Evolutionary conservation across 23 tunicate genomes (phyloP).

Genomic region (Halocynthia aurantium): DNA sequence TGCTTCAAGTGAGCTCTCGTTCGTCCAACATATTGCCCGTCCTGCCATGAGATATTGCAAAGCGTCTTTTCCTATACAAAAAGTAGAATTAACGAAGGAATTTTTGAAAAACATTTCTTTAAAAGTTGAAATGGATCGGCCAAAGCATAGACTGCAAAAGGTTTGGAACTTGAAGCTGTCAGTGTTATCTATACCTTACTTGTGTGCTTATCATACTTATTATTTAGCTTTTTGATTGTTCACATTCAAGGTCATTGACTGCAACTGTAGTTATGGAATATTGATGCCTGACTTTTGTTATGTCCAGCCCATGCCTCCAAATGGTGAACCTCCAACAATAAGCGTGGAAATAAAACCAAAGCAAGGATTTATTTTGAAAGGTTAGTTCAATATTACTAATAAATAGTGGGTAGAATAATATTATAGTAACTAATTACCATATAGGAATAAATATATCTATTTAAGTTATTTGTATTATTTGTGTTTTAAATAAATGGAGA

Average conservation of each 20-base stretch:
- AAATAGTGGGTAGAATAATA: background rate
- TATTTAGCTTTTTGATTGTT: background rate
- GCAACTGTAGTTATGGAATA: constrained; percentile 10
- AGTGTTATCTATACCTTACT: too few species aligned
- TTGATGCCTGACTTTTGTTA: constrained; percentile 22
- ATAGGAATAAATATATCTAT: background rate
- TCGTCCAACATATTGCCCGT: constrained; percentile 42
- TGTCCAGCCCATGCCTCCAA: background rate
- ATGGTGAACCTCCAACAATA: background rate
- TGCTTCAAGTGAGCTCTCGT: constrained; percentile 18
- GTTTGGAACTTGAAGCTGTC: background rate
- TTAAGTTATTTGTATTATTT: background rate
- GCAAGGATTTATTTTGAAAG: constrained; percentile 20
- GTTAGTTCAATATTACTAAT: background rate
- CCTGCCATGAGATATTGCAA: constrained; percentile 59
- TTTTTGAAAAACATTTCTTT: constrained; percentile 40
- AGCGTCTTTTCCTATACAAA: constrained; percentile 37
- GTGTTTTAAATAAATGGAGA: background rate
- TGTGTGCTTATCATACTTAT: background rate
- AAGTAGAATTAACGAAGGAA: constrained; percentile 24
- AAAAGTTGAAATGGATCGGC: constrained; percentile 46
- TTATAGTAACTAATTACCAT: too few species aligned
- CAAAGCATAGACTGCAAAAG: constrained; percentile 41
- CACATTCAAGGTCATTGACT: constrained; percentile 11
- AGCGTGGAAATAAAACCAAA: constrained; percentile 24